Conservation (phyloP, 2,888 invertebrate species). For the Scaptomyza flava region DNA sequence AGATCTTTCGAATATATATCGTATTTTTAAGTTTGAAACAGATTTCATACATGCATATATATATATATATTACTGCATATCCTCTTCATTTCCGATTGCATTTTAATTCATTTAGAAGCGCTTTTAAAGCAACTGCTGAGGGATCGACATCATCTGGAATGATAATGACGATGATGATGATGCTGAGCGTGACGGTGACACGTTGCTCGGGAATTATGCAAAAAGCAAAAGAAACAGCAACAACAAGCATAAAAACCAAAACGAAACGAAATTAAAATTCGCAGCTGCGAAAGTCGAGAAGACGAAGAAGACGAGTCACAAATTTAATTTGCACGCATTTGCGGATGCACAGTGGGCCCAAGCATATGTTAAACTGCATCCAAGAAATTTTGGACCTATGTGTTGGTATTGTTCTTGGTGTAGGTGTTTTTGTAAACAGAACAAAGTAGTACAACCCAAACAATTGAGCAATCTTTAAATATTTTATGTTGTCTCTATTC, state of each 20-base stretch:
- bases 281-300: slow-evolving; percentile 46
- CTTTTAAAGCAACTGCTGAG: background rate
- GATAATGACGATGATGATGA: background rate
- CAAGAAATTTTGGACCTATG: slow-evolving; percentile 7
- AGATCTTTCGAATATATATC: too few relatives aligned
- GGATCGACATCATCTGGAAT: slow-evolving; percentile 32
- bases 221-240: slow-evolving; percentile 23
- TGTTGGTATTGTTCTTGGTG: background rate
- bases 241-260: background rate
- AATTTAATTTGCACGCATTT: slow-evolving; percentile 23
- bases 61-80: background rate
- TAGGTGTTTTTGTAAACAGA: slow-evolving; percentile 27
- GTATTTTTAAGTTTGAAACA: too few relatives aligned
- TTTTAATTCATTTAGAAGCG: slow-evolving; percentile 10
- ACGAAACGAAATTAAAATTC: slow-evolving; percentile 55
- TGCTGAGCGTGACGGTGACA: slow-evolving; percentile 74
- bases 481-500: slow-evolving; percentile 11
- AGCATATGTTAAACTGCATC: background rate
- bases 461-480: slow-evolving; percentile 10
- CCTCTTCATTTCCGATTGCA: background rate
- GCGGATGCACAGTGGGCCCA: slow-evolving; percentile 46
- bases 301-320: background rate
- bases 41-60: too few relatives aligned
- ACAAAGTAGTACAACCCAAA: background rate
- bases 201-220: slow-evolving; percentile 72